A percentile compares a stretch with the other conserved stretches of the same genome.
These are phyloP conservation scores for Bubo blakistoni DNA, from an alignment of 2,113 vertebrate genomes.

Conservation along the genomic window DNA sequence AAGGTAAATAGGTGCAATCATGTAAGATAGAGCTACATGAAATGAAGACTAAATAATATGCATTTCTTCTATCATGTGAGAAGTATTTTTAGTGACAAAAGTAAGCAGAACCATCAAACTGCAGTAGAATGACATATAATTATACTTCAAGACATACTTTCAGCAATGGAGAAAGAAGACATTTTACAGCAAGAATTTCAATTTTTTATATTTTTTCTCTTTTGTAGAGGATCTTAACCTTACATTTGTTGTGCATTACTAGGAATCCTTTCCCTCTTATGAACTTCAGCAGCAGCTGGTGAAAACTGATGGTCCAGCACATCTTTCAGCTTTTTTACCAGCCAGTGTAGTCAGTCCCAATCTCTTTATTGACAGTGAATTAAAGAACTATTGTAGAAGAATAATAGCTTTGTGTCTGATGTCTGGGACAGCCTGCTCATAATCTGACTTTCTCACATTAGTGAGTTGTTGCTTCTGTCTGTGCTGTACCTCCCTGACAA, in stretches of 20 bases:
- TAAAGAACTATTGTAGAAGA: background rate
- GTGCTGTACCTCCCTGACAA: background rate
- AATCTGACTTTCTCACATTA: background rate
- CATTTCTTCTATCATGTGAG: background rate
- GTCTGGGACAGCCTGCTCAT: background rate
- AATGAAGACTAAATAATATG: slow-evolving; percentile 5
- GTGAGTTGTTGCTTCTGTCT: background rate
- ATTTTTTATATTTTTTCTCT: background rate
- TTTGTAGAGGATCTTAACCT: background rate
- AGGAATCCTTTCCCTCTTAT: background rate
- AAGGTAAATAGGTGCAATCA: background rate
- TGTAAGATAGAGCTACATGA: background rate
- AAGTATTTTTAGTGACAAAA: background rate
- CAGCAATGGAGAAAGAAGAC: background rate
- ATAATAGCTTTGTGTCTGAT: background rate
- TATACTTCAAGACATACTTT: background rate
- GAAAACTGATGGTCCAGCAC: background rate
- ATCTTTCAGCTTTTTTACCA: background rate
- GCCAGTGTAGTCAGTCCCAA: background rate
- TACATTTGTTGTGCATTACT: background rate
- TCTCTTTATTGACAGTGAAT: background rate
- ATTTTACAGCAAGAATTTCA: background rate
- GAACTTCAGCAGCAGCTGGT: background rate
- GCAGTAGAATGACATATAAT: background rate
- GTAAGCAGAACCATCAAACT: slow-evolving; percentile 20